Base-by-base conservation (phyloP, 2,888 invertebrate genomes). In the Himalopsyche tibetana region DNA sequence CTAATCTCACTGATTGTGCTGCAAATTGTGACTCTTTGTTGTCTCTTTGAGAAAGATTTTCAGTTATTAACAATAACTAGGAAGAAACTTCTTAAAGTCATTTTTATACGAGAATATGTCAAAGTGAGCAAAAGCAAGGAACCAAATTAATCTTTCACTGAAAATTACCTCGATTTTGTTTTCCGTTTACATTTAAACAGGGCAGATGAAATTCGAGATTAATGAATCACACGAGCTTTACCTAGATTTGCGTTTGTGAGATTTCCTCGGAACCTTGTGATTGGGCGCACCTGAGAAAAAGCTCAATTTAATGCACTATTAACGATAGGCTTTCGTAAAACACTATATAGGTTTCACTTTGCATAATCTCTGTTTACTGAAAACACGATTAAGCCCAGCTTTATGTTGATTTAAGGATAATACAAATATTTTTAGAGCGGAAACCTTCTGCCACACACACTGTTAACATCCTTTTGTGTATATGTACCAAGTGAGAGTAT, bases 201-300 rank as follows among this genome's bases (percentile, higher is more conserved):
- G 74, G 38, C 19, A 42, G 19, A 45, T 45, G 40, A 80, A 80
- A 19, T 19, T 51, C 19, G 11, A 42, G 80, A 19, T 17, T 80
- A 80, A 80, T 80, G 80, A 80, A 80, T 80, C 80, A 80, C 42
- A 80, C 45, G 15, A 45, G 80, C 80, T 45, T 80, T 45, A 19
- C 17, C 80, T 9, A 42, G 80, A 80, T 80, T 80, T 28, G 11
- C 51, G 0, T n/a, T n/a, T n/a, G n/a, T n/a, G 17, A 38, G n/a
- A 80, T 45, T 80, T 45, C 1, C 12, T 19, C 74, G 36, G 74
- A 38, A 74, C 74, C 28, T 36, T 36, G 80, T 80, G 51, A 80
- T 45, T 51, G 42, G 80, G n/a, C 80, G 12, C 80, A 80, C 80
- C 80, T 80, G 80, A 28, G 80, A 40, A 80, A 28, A 80, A 51